These are phyloP conservation scores for Drosophila infuscata DNA, from an alignment of 2,888 invertebrate species.

Conservation along the genomic window DNA sequence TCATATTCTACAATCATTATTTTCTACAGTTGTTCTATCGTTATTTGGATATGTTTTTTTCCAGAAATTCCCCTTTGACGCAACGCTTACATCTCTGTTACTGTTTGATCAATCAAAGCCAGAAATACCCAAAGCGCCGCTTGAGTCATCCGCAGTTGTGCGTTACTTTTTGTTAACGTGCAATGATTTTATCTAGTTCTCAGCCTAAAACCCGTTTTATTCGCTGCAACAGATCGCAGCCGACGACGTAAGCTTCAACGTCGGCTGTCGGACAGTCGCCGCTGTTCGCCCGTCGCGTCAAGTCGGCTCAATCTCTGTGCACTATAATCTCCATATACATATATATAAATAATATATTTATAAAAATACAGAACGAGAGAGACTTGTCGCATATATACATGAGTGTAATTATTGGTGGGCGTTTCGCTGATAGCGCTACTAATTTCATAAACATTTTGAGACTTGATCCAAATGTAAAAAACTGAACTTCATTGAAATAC, in stretches of 20 bases:
- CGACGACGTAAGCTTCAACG: constrained; percentile 40
- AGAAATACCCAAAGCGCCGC: constrained; percentile 56
- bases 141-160: constrained; percentile 67
- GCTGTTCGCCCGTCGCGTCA: constrained; percentile 61
- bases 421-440: constrained; percentile 40
- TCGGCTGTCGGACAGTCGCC: constrained; percentile 55
- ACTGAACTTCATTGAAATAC: constrained; percentile 17
- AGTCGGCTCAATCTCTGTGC: constrained; percentile 49
- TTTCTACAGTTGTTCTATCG: not conserved
- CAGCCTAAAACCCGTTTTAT: constrained; percentile 64
- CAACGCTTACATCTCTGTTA: constrained; percentile 18
- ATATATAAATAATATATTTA: not conserved
- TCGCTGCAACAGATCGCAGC: constrained; percentile 41
- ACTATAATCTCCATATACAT: constrained; percentile 1
- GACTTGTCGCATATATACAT: constrained; percentile 9
- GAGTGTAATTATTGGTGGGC: constrained; percentile 42
- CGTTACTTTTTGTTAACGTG: constrained; percentile 44
- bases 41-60: not conserved
- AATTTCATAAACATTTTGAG: constrained; percentile 29
- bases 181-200: constrained; percentile 24
- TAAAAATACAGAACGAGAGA: not conserved
- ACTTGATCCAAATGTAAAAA: constrained; percentile 20
- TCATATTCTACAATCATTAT: not conserved
- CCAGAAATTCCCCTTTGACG: constrained; percentile 39
- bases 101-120: constrained; percentile 46